These are phyloP conservation scores for Lycaon pictus DNA, from an alignment of 2,113 vertebrate genomes.

Conservation along the genomic window DNA sequence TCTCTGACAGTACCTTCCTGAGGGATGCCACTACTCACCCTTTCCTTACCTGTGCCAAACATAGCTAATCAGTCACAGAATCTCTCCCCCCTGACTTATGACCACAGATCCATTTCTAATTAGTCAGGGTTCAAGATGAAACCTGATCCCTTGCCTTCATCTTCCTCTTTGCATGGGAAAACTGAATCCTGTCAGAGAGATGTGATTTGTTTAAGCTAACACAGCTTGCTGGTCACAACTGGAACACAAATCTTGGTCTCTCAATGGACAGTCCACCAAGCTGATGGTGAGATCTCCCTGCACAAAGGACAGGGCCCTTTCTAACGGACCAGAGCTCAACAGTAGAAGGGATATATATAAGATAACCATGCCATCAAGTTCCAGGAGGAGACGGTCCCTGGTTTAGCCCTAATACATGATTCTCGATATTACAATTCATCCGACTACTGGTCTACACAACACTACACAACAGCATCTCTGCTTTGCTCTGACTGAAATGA, in stretches of 20 bases:
- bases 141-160: not conserved
- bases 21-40: not conserved
- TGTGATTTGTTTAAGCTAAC: not conserved
- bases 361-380: not conserved
- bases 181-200: not conserved
- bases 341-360: not conserved
- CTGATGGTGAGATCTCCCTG: not conserved
- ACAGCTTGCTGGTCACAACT: not conserved
- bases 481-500: constrained; percentile 28
- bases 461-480: not conserved
- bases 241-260: not conserved
- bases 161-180: not conserved
- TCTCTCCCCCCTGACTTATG: not conserved
- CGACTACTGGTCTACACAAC: not conserved
- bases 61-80: not conserved
- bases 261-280: not conserved
- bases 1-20: not conserved
- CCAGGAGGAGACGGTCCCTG: not conserved
- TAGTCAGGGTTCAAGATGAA: constrained; percentile 11
- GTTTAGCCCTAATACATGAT: not conserved
- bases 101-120: not conserved
- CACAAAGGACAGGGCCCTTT: not conserved
- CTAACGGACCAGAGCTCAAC: not conserved
- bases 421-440: not conserved
- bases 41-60: not conserved